These are phyloP conservation scores for Pandemis cinnamomeana DNA, from an alignment of 2,888 invertebrate genomes.

Conservation along the genomic window DNA sequence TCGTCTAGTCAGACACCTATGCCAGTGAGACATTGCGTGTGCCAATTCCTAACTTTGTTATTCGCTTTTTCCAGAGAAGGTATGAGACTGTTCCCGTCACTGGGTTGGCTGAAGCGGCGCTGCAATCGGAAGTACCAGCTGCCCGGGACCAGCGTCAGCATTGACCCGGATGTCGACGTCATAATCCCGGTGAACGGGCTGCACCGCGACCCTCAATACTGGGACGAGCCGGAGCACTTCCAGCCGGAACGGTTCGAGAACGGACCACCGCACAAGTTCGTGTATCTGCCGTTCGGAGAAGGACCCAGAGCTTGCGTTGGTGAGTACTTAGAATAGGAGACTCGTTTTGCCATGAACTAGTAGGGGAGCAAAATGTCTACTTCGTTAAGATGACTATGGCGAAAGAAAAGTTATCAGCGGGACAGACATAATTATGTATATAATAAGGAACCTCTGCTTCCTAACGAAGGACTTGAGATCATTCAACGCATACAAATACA, in stretches of 20 bases:
- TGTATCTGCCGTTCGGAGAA: conserved; percentile 49
- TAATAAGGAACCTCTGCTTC: no score
- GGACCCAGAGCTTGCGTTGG: conserved; percentile 51
- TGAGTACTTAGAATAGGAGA: conserved; percentile 40
- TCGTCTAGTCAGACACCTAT: no score
- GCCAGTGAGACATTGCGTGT: no score
- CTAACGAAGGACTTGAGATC: no score
- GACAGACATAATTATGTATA: no score
- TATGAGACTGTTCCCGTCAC: conserved; percentile 64
- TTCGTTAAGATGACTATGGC: no score
- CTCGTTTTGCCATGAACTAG: no score
- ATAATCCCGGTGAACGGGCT: conserved; percentile 14
- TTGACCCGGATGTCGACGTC: not conserved
- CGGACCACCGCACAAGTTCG: conserved; percentile 43
- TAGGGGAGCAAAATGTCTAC: no score
- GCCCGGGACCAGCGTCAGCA: conserved; percentile 42
- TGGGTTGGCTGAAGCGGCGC: conserved; percentile 60
- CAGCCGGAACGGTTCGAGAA: conserved; percentile 49
- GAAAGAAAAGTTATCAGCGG: no score
- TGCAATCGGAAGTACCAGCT: conserved; percentile 56
- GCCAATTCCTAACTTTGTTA: no score
- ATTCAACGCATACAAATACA: no score
- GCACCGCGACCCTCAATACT: conserved; percentile 43
- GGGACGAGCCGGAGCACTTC: conserved; percentile 48
- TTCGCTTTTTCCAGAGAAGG: conserved; percentile 49